Conservation (phyloP, 2,888 invertebrate species). For the Loripinus fragilis region DNA sequence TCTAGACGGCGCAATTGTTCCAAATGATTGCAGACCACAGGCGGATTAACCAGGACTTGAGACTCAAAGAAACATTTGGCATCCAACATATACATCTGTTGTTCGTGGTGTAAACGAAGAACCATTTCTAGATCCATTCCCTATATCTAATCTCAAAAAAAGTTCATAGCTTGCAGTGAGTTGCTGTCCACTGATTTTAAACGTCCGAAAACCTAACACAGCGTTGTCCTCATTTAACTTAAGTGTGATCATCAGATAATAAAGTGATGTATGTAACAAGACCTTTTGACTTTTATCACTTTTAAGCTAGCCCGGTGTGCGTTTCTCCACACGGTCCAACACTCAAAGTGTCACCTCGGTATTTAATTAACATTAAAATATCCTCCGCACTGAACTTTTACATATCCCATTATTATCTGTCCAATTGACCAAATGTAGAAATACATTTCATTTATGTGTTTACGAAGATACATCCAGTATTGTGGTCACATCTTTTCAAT, state of each 20-base stretch:
- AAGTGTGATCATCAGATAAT: background rate
- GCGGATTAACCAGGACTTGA: background rate
- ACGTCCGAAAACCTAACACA: background rate
- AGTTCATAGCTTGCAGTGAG: too few relatives aligned
- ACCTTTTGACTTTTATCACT: constrained; percentile 9
- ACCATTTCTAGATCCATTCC: constrained; percentile 15
- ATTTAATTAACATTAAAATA: constrained; percentile 18
- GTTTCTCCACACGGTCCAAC: constrained; percentile 21
- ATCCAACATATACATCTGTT: background rate
- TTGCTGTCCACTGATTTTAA: too few relatives aligned
- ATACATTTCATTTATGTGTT: background rate
- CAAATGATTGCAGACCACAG: background rate
- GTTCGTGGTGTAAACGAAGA: background rate
- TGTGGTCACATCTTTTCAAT: background rate
- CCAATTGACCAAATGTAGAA: background rate
- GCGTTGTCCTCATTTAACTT: background rate
- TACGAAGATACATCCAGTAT: background rate
- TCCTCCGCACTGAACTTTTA: constrained; percentile 9
- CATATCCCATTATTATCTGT: background rate
- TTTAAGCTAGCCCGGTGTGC: background rate
- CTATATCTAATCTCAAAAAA: too few relatives aligned
- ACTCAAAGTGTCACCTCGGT: constrained; percentile 22
- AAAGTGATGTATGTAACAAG: constrained; percentile 11
- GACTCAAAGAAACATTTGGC: background rate
- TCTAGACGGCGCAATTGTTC: background rate